Percentiles rank a stretch among this genome's conserved stretches.
These are phyloP conservation scores for Hoplostethus atlanticus DNA, from an alignment of 2,797 vertebrate genomes.

Conservation along the genomic window DNA sequence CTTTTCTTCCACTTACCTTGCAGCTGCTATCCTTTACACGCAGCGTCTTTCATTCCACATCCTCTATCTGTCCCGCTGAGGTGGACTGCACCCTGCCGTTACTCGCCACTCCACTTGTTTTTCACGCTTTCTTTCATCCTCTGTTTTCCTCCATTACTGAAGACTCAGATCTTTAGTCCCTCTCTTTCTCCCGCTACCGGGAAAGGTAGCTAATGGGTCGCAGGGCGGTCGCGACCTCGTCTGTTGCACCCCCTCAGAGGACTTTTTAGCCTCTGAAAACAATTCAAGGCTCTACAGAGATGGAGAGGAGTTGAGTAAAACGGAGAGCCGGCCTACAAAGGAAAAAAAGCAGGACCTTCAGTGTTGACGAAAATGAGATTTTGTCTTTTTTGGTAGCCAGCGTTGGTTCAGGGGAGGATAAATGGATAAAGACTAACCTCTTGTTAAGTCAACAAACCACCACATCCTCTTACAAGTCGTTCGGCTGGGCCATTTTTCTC, in stretches of 20 bases:
- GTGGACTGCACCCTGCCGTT: conserved; percentile 30
- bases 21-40: conserved; percentile 34
- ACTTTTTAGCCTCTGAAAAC: conserved; percentile 48
- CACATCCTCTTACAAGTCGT: conserved; percentile 9
- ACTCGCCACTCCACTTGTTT: conserved; percentile 26
- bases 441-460: conserved; percentile 2
- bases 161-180: conserved; percentile 35
- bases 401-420: conserved; percentile 17
- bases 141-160: conserved; percentile 46
- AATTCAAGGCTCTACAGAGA: conserved; percentile 40
- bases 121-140: conserved; percentile 38
- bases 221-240: conserved; percentile 39
- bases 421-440: conserved; percentile 5
- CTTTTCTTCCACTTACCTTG: conserved; percentile 38
- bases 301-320: not conserved
- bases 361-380: conserved; percentile 21
- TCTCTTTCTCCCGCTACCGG: conserved; percentile 5
- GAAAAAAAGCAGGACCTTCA: not conserved
- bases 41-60: conserved; percentile 50
- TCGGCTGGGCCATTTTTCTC: not conserved
- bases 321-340: no score
- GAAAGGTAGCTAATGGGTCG: conserved; percentile 43
- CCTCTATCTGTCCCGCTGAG: conserved; percentile 34
- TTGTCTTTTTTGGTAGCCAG: conserved; percentile 5
- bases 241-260: conserved; percentile 31